phyloP scores from a whole-genome alignment of 2,888 invertebrate species.

The Invenusta paracnida region DNA sequence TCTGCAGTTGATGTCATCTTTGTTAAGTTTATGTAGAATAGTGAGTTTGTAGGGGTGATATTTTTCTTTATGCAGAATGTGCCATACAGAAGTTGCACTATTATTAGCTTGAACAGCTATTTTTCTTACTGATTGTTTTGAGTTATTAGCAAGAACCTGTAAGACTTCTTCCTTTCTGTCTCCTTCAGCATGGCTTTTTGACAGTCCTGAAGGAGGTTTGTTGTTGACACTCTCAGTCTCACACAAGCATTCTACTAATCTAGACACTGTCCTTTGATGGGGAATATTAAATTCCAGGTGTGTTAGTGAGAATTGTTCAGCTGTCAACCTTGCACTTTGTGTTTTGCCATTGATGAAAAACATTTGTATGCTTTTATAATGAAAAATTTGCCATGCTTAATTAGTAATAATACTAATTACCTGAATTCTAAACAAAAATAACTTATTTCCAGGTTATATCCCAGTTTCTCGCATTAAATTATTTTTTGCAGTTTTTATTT shows the following conservation, averaged over 20 bases:
- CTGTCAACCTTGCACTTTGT: constrained; percentile 5
- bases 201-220: constrained; percentile 13
- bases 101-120: constrained; percentile 10
- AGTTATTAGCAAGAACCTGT: not conserved
- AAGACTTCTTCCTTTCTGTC: constrained; percentile 7
- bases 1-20: not conserved
- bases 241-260: constrained; percentile 5
- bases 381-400: not conserved
- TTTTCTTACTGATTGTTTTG: constrained; percentile 4
- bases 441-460: too few relatives aligned
- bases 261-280: constrained; percentile 16
- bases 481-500: too few relatives aligned
- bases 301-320: not conserved
- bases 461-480: too few relatives aligned
- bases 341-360: not conserved
- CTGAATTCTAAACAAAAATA: too few relatives aligned
- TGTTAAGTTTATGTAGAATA: not conserved
- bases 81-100: constrained; percentile 3
- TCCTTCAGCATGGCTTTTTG: constrained; percentile 59
- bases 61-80: constrained; percentile 2
- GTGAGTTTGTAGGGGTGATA: constrained; percentile 26
- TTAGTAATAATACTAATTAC: too few relatives aligned
- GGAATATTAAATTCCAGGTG: not conserved
- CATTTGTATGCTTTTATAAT: not conserved
- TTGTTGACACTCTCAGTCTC: constrained; percentile 23